Base-by-base conservation (phyloP, 2,888 invertebrate species). In the Leptothorax acervorum region DNA sequence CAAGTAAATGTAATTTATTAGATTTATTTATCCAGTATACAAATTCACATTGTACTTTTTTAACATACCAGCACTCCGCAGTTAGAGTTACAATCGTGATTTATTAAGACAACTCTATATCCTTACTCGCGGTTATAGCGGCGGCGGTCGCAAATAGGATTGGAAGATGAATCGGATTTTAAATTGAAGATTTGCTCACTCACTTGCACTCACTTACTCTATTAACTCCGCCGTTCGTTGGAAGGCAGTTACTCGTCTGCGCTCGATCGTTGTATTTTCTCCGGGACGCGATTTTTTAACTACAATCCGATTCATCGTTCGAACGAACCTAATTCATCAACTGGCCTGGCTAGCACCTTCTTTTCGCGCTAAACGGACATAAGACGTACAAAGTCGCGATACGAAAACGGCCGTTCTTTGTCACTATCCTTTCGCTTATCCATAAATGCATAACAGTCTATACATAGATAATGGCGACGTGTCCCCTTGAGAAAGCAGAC, bases 121-220 rank as follows among this genome's bases (percentile, higher is more conserved):
- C 35, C 45, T 57, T 45, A 23, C 9, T 70, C 45, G 57, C 60
- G 79, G 45, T 71, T 60, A 11, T 8, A 55, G 18, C 6, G 28
- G 31, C 57, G 57, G 15, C 57, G 71, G 28, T 60, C 45, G 23
- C 45, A 12, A 71, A 70, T 45, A n/a, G 73, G 23, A 81, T 60
- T 39, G 79, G 48, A 81, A 71, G 79, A 81, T 71, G 79, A 62
- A 81, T 81, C 79, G 79, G 73, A 71, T 51, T 71, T 81, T 81
- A 71, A 81, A 81, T 71, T 71, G 79, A 73, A 60, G 73, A 81
- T 81, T 81, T 71, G 79, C 73, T 81, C 79, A 71, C 79, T 71
- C 79, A 51, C 79, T 81, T 53, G 79, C 79, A 12, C 48, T 60
- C 79, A 71, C 45, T 79, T 81, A 81, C 79, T 71, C 79, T 51